A percentile compares a stretch with the other conserved stretches of the same genome.
phyloP scores from a whole-genome alignment of 2,888 invertebrate species.

The Toxonevra muliebris region DNA sequence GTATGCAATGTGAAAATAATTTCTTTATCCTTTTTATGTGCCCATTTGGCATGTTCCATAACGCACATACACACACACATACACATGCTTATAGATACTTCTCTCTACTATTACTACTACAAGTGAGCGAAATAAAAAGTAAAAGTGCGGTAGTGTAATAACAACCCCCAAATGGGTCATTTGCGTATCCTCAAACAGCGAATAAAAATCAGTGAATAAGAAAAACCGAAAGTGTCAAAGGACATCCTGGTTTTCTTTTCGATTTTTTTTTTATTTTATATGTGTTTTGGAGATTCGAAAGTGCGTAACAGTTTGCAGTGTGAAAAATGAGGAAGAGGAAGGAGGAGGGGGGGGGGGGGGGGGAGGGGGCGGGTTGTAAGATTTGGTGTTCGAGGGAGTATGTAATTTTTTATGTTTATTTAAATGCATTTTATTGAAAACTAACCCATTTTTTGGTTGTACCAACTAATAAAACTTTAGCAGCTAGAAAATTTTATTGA shows the following conservation, averaged over 20 bases:
- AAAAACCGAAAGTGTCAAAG: conserved; percentile 53
- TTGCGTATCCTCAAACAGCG: conserved; percentile 65
- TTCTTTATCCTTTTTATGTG: conserved; percentile 64
- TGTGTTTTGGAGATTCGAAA: too few relatives aligned
- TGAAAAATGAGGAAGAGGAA: too few relatives aligned
- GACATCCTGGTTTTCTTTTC: conserved; percentile 50
- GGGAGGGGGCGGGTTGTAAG: too few relatives aligned
- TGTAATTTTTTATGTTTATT: too few relatives aligned
- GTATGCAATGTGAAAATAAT: conserved; percentile 62
- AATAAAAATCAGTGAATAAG: conserved; percentile 65
- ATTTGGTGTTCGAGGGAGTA: too few relatives aligned
- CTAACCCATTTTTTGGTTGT: too few relatives aligned
- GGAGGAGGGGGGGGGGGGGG: too few relatives aligned
- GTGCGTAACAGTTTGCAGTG: too few relatives aligned
- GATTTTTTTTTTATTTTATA: too few relatives aligned
- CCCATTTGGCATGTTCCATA: conserved; percentile 62
- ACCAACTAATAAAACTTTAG: too few relatives aligned
- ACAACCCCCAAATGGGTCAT: conserved; percentile 66
- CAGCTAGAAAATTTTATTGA: too few relatives aligned
- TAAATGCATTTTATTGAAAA: too few relatives aligned
- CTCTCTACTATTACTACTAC: neutral
- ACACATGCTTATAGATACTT: neutral
- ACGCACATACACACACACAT: conserved; percentile 7
- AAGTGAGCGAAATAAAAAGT: conserved; percentile 12
- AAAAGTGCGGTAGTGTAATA: conserved; percentile 51